Evolutionary conservation across 1,140 invertebrate species (phyloP), one percentile per base, ranked within the genome.

Genomic region (Achatina immaculata): DNA sequence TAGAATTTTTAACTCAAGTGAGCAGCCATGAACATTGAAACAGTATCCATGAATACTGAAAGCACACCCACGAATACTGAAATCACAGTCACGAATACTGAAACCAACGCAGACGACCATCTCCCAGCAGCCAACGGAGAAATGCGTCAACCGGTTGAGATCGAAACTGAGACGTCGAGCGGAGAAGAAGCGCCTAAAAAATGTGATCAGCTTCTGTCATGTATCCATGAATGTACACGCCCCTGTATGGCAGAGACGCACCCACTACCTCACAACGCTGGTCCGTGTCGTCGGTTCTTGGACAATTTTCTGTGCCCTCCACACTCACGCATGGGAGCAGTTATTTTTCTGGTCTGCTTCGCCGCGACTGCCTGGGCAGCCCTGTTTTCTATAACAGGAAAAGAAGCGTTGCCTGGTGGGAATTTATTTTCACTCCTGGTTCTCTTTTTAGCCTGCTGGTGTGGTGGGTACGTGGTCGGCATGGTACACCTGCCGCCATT

Each of bases 401-500:
- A 94, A 0, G 94, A 94, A 48, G 95, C 95, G 0, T 94, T 95
- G 58, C 91, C 90, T 31, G 95, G 95, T 21, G 96, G 96, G 6
- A 95, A 95, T 85, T 91, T 97, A 9, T 97, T 97, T 87, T 94
- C 94, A 80, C 91, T 98, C 0, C 74, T 90, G 14, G 77, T 91
- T 24, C 93, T 97, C 42, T 94, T 94, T 16, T 81, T 90, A 31
- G 81, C 71, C 19, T 95, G 95, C 0, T 93, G 96, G 90, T 94
- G 96, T 84, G 96, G 95, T 24, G 96, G 96, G 69, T 95, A 95
- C 93, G 90, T 95, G 83, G 91, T 95, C 78, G 94, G 94, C 34
- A 90, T 96, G 58, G 93, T 95, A 24, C 95, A 94, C 4, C 91
- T 98, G 80, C 97, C 97, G 19, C 94, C 96, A 1, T 92, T 98